A percentile compares a stretch with the other conserved stretches of the same genome.
phyloP scores from a whole-genome alignment of 1,140 invertebrate species.

The Zaprionus davidi region DNA sequence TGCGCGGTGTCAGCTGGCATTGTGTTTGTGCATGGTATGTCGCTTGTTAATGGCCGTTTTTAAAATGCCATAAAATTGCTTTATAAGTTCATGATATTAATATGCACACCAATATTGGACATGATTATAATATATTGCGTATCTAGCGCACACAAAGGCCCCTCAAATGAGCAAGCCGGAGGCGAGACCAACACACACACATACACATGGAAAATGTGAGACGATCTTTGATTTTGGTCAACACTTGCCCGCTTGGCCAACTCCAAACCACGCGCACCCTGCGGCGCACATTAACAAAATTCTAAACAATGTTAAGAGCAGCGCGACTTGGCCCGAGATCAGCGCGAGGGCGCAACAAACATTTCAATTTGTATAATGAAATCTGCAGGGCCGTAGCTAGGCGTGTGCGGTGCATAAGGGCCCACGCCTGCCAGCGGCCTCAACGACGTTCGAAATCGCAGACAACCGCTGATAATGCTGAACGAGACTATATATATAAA shows the following conservation, averaged over 20 bases:
- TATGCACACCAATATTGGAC: constrained; percentile 80
- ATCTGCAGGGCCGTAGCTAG: not conserved
- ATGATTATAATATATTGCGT: constrained; percentile 80
- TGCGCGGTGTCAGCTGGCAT: constrained; percentile 59
- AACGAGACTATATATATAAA: too few relatives aligned
- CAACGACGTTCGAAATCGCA: too few relatives aligned
- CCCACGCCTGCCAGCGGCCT: too few relatives aligned
- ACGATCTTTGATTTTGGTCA: constrained; percentile 69
- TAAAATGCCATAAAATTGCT: constrained; percentile 81
- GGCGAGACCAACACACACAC: not conserved
- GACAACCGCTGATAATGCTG: too few relatives aligned
- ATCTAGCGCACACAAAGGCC: constrained; percentile 76
- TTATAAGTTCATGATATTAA: constrained; percentile 79
- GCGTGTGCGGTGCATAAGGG: too few relatives aligned
- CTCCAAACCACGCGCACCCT: constrained; percentile 48
- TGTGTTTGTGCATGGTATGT: constrained; percentile 72
- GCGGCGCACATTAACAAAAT: constrained; percentile 73
- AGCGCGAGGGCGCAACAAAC: constrained; percentile 56
- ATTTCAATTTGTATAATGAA: constrained; percentile 73
- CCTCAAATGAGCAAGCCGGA: constrained; percentile 58
- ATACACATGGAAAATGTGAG: constrained; percentile 4
- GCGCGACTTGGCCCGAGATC: constrained; percentile 21
- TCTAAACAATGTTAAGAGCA: constrained; percentile 56
- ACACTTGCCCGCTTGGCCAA: constrained; percentile 44
- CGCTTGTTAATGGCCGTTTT: constrained; percentile 77